Conservation (phyloP, 2,797 vertebrate species). For the Loriculus beryllinus region DNA sequence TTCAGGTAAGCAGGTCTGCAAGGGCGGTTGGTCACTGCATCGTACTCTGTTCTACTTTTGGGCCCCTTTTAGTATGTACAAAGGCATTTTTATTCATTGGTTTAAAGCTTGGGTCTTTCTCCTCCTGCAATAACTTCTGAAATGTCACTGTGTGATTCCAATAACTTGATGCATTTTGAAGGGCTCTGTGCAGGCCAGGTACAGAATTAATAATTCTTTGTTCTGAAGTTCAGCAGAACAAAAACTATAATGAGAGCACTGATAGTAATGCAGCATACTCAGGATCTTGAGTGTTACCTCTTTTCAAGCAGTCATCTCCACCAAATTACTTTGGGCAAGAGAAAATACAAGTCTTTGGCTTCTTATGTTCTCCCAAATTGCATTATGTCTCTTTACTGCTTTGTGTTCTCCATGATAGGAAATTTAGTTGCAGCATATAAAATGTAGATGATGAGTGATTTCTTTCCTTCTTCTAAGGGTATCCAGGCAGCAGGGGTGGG, state of each 20-base stretch:
- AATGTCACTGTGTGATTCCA: not conserved
- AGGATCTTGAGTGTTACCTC: not conserved
- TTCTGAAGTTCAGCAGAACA: not conserved
- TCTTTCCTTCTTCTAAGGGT: not conserved
- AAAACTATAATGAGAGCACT: not conserved
- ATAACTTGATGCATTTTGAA: not conserved
- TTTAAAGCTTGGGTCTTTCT: not conserved
- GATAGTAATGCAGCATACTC: accelerated
- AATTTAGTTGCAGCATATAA: not conserved
- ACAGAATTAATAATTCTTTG: not conserved
- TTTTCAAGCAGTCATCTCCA: not conserved
- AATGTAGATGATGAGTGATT: not conserved
- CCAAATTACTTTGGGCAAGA: not conserved
- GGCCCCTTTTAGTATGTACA: not conserved
- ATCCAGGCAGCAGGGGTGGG: not conserved
- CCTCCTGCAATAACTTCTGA: not conserved
- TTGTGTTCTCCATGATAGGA: not conserved
- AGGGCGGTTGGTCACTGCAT: accelerated
- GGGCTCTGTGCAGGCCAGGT: not conserved
- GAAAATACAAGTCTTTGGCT: not conserved
- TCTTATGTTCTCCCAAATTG: not conserved
- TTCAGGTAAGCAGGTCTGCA: slow-evolving; percentile 79
- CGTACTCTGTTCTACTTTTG: not conserved
- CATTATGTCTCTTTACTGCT: not conserved
- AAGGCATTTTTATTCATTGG: not conserved